phyloP scores from a whole-genome alignment of 2,113 vertebrate genomes.

The Pseudorasbora parva region DNA sequence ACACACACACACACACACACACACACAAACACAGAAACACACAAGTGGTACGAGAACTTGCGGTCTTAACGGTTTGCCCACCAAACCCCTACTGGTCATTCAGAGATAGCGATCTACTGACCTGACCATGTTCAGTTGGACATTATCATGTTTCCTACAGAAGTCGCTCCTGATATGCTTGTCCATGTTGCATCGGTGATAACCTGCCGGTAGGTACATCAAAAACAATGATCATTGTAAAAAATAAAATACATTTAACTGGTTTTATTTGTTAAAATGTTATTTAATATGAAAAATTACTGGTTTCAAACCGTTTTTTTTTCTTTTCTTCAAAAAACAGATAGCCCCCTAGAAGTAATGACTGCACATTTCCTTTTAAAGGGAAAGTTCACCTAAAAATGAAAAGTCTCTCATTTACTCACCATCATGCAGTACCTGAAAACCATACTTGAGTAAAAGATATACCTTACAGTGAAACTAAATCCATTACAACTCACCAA shows the following conservation, averaged over 20 bases:
- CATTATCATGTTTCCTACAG: background rate
- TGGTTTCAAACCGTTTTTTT: too few relatives aligned
- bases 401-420: too few relatives aligned
- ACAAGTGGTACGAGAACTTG: slow-evolving; percentile 14
- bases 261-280: background rate
- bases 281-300: background rate
- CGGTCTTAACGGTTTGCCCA: slow-evolving; percentile 25
- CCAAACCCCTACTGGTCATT: slow-evolving; percentile 19
- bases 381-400: too few relatives aligned
- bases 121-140: background rate
- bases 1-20: too few relatives aligned
- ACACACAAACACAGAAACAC: too few relatives aligned
- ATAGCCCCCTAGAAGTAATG: too few relatives aligned
- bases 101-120: background rate
- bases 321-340: too few relatives aligned
- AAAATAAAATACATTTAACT: background rate
- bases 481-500: too few relatives aligned
- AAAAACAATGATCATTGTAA: background rate
- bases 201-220: background rate
- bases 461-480: too few relatives aligned
- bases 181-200: background rate
- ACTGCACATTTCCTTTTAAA: too few relatives aligned
- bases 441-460: too few relatives aligned
- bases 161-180: background rate
- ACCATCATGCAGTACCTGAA: too few relatives aligned